Evolutionary conservation across 2,113 vertebrate genomes (phyloP).

Genomic region (Candoia aspera): DNA sequence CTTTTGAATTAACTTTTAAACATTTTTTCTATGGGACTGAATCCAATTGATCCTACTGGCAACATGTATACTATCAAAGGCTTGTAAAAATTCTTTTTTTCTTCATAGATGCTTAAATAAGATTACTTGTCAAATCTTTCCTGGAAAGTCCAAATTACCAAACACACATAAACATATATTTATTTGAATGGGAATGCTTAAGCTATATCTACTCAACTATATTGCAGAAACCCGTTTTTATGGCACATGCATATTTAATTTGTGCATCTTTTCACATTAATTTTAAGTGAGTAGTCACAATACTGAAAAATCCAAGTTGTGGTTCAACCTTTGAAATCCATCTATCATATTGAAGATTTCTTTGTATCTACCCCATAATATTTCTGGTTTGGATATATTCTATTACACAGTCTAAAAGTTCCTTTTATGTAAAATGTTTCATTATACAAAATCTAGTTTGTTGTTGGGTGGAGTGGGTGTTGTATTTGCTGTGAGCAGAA

Average conservation of each 20-base stretch:
- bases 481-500: conserved; percentile 65
- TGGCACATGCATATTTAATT: background rate
- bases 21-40: background rate
- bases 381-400: background rate
- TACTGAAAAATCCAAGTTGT: background rate
- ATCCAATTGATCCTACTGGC: background rate
- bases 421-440: background rate
- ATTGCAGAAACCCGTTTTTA: background rate
- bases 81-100: background rate
- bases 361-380: background rate
- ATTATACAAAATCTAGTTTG: background rate
- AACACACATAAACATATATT: background rate
- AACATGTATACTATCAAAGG: background rate
- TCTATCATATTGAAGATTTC: background rate
- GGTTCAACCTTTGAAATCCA: background rate
- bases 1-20: background rate
- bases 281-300: background rate
- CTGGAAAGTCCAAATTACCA: background rate
- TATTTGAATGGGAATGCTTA: background rate
- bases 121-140: background rate
- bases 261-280: background rate
- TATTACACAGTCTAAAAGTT: background rate
- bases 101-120: background rate
- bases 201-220: background rate
- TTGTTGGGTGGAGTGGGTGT: conserved; percentile 3